phyloP scores from a whole-genome alignment of 2,113 vertebrate species.

The Lates calcarifer region DNA sequence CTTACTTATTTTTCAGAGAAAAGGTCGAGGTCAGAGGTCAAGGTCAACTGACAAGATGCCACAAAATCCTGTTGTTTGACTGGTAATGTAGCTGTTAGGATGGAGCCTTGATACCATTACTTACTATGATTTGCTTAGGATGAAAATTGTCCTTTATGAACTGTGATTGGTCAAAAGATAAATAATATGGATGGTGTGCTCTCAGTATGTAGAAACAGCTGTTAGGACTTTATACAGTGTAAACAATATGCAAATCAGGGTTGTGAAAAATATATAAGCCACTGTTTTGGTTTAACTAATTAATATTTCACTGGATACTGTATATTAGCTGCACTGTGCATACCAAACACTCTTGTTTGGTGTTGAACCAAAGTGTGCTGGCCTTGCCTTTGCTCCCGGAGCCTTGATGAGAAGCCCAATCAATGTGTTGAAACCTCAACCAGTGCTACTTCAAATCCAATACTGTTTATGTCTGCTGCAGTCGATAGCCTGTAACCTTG shows the following conservation, averaged over 20 bases:
- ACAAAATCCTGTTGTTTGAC: not conserved
- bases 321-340: conserved; percentile 20
- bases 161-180: conserved; percentile 5
- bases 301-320: conserved; percentile 28
- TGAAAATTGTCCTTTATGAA: not conserved
- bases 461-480: conserved; percentile 61
- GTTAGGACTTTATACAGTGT: not conserved
- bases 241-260: conserved; percentile 33
- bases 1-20: not conserved
- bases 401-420: conserved; percentile 67
- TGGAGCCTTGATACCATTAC: too few species aligned
- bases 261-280: conserved; percentile 16
- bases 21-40: not conserved
- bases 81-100: not conserved
- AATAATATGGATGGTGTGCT: not conserved
- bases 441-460: conserved; percentile 53
- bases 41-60: not conserved
- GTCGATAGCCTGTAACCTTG: conserved; percentile 67
- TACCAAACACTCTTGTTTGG: conserved; percentile 36
- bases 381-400: conserved; percentile 64
- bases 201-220: conserved; percentile 31
- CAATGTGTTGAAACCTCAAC: conserved; percentile 66
- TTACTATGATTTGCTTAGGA: not conserved
- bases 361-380: conserved; percentile 24
- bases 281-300: conserved; percentile 17